Conservation (phyloP, 2,888 invertebrate genomes). For the Pheosia tremula region DNA sequence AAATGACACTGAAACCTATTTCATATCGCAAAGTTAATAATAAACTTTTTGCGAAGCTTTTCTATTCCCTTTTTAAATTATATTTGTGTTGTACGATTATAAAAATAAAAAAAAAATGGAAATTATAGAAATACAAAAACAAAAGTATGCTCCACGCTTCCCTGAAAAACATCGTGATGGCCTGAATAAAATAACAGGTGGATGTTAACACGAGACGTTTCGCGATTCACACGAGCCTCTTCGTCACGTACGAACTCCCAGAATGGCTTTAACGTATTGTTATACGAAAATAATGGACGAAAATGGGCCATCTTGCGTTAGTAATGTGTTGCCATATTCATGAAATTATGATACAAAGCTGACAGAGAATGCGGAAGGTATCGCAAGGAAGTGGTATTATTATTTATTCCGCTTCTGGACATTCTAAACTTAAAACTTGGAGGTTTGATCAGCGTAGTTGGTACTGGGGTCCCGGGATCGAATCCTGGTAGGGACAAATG, state of each 20-base stretch:
- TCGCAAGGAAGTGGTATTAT: neutral
- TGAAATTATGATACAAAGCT: neutral
- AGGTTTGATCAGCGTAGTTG: no score
- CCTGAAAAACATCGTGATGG: neutral
- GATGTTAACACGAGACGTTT: neutral
- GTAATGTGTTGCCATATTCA: neutral
- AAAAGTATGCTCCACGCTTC: no score
- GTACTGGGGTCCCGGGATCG: no score
- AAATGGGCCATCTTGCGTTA: neutral
- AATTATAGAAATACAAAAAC: no score
- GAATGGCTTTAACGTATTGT: neutral
- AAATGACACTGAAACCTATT: no score
- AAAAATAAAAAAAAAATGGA: no score
- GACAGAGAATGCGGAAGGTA: neutral
- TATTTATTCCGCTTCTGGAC: neutral
- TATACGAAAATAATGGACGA: neutral
- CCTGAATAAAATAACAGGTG: neutral
- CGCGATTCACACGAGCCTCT: neutral
- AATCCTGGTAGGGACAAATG: no score
- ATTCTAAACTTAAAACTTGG: no score
- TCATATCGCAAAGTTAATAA: no score
- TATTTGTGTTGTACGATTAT: no score
- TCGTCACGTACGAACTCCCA: neutral
- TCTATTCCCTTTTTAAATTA: no score
- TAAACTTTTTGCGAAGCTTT: no score